phyloP scores from a whole-genome alignment of 2,113 vertebrate genomes.

The Phalacrocorax pelagicus region DNA sequence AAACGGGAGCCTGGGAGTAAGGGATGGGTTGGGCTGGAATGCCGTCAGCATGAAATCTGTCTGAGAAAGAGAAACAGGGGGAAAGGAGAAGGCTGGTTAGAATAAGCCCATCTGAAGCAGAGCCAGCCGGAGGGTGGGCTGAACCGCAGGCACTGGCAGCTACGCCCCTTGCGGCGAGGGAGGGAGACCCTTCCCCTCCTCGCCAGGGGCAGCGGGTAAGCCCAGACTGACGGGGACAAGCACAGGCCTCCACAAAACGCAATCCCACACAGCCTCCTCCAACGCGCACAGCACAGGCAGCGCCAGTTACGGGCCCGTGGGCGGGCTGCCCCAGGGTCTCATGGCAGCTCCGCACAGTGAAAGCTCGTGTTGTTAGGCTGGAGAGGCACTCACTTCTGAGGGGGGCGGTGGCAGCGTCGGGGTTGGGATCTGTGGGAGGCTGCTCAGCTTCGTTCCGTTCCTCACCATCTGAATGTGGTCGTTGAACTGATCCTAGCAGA shows the following conservation, averaged over 20 bases:
- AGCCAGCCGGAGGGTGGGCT: rapidly evolving
- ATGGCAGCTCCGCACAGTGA: rapidly evolving
- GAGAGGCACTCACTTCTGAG: constrained; percentile 73
- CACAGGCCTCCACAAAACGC: background rate
- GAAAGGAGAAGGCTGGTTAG: background rate
- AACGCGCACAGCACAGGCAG: rapidly evolving
- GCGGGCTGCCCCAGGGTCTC: background rate
- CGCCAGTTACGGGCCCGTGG: background rate
- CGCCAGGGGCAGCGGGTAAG: background rate
- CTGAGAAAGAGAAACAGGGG: constrained; percentile 56
- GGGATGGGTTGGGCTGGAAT: constrained; percentile 67
- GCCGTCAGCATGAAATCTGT: constrained; percentile 79
- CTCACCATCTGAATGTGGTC: constrained; percentile 85
- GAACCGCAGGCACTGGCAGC: background rate
- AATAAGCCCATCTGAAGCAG: background rate
- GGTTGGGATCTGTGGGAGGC: constrained; percentile 81
- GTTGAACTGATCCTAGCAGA: constrained; percentile 79
- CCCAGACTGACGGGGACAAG: background rate
- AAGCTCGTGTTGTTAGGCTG: rapidly evolving
- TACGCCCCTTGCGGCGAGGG: rapidly evolving
- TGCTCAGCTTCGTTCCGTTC: constrained; percentile 82
- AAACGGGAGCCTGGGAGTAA: constrained; percentile 75
- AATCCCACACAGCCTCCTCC: background rate
- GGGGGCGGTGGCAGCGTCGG: constrained; percentile 83
- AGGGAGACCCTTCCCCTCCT: background rate